A percentile compares a stretch with the other conserved stretches of the same genome.
These are phyloP conservation scores for Pelodytes ibericus DNA, from an alignment of 2,797 vertebrate genomes.

Conservation along the genomic window DNA sequence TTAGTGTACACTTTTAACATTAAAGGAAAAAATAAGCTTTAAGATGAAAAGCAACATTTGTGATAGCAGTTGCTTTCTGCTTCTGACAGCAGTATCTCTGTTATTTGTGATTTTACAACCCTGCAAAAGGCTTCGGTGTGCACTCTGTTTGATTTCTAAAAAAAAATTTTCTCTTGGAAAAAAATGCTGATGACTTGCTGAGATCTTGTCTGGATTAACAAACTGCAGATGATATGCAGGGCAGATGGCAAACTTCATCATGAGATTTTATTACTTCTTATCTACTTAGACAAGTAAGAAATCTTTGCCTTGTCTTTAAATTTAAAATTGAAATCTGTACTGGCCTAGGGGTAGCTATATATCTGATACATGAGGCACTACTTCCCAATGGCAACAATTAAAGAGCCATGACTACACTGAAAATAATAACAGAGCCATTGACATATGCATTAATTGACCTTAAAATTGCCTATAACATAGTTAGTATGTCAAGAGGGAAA, in stretches of 20 bases:
- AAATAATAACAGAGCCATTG: background rate
- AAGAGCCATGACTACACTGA: background rate
- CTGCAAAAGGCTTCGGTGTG: slow-evolving; percentile 33
- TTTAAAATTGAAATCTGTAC: slow-evolving; percentile 23
- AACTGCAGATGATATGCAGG: slow-evolving; percentile 42
- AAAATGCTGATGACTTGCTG: slow-evolving; percentile 41
- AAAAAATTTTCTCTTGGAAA: slow-evolving; percentile 21
- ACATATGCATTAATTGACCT: background rate
- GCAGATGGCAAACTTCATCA: slow-evolving; percentile 52
- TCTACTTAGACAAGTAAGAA: slow-evolving; percentile 48
- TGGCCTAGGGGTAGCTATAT: slow-evolving; percentile 12
- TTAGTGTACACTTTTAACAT: too few relatives aligned
- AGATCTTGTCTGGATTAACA: slow-evolving; percentile 50
- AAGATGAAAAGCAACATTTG: slow-evolving; percentile 29
- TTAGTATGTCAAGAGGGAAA: slow-evolving; percentile 4
- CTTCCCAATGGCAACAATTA: background rate
- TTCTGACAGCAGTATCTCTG: slow-evolving; percentile 14
- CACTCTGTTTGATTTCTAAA: slow-evolving; percentile 37
- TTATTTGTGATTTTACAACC: slow-evolving; percentile 41
- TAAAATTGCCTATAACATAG: slow-evolving; percentile 3
- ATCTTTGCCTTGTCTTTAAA: slow-evolving; percentile 40
- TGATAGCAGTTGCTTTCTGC: slow-evolving; percentile 8
- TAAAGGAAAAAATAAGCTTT: too few relatives aligned
- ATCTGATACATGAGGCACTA: slow-evolving; percentile 1
- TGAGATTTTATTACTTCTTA: slow-evolving; percentile 44